Percentiles rank a stretch among this genome's conserved stretches.
phyloP scores from a whole-genome alignment of 2,888 invertebrate genomes.

The Drosophila limbata region DNA sequence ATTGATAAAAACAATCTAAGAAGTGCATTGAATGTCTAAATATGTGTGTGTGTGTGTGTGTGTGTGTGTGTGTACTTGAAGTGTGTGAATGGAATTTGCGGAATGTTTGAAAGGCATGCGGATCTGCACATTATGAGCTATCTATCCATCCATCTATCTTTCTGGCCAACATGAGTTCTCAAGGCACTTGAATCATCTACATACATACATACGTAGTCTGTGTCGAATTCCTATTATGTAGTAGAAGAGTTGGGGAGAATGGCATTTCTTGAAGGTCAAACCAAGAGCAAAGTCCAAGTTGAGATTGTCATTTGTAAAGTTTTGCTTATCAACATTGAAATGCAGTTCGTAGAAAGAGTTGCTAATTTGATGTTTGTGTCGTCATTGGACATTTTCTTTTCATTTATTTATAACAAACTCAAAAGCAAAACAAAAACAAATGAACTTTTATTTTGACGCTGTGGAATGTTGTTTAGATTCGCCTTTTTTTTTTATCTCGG shows the following conservation, averaged over 20 bases:
- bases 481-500: slow-evolving; percentile 43
- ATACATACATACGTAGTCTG: not conserved
- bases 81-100: slow-evolving; percentile 25
- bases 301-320: slow-evolving; percentile 13
- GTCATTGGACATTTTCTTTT: slow-evolving; percentile 13
- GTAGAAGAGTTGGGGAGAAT: not conserved
- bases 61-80: slow-evolving; percentile 14
- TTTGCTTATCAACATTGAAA: slow-evolving; percentile 15
- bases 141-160: slow-evolving; percentile 14
- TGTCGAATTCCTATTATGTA: not conserved
- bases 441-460: slow-evolving; percentile 25
- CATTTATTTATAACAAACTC: slow-evolving; percentile 25
- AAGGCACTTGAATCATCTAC: slow-evolving; percentile 13
- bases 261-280: slow-evolving; percentile 9
- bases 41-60: not conserved
- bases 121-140: slow-evolving; percentile 22
- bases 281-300: slow-evolving; percentile 8
- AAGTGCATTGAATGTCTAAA: slow-evolving; percentile 5
- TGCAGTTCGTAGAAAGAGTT: slow-evolving; percentile 15
- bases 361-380: slow-evolving; percentile 18
- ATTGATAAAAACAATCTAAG: slow-evolving; percentile 16
- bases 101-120: slow-evolving; percentile 22
- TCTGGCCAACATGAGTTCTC: slow-evolving; percentile 11
- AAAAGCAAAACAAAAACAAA: slow-evolving; percentile 9
- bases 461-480: slow-evolving; percentile 52